Base-by-base conservation (phyloP, 2,888 invertebrate species). In the Lamproptera curius region DNA sequence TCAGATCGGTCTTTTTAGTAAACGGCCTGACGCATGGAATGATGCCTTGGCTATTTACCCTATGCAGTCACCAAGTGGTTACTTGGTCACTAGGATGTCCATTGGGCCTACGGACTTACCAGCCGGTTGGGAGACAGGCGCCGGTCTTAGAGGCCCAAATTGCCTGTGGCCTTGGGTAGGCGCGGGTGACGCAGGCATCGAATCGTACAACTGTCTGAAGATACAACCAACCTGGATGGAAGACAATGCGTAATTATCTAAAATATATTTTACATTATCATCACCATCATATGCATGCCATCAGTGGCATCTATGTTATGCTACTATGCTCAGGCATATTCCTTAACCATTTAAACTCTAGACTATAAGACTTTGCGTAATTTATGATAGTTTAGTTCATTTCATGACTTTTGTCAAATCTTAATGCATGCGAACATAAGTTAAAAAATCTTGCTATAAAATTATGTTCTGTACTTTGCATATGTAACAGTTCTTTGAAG, bases 201-300 rank as follows among this genome's bases (percentile, higher is more conserved):
- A 91, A 20, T 88, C 92, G 35, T 89, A 89, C 42, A 91, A 92
- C 59, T 96, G 96, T 65, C 76, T 96, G 16, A 92, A 92, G 67
- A 94, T 95, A 53, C 92, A 93, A 67, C 95, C 96, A 0, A 94
- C 93, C 16, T 96, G 96, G 96, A 95, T 96, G 95, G 89, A 90
- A 62, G 92, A 94, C 53, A 67, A 75, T 53, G 74, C 70, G 87
- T 87, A 54, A 74, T 83, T 59, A 10, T 44, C 1, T 15, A 31
- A 1, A 31, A 11, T 31, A n/a, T 11, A 2, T 28, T 28, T 28
- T 28, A 28, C 10, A 2, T 28, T 6, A 23, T 23, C 4, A 8
- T 6, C 4, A 6, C 23, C 8, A 6, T 23, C 8, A 8, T 23
- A 8, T 23, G 23, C 4, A 23, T 23, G n/a, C n/a, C n/a, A 6